Evolutionary conservation across 2,888 invertebrate genomes (phyloP), one percentile per base, ranked within the genome.

Genomic region (Sarcophaga caerulescens): DNA sequence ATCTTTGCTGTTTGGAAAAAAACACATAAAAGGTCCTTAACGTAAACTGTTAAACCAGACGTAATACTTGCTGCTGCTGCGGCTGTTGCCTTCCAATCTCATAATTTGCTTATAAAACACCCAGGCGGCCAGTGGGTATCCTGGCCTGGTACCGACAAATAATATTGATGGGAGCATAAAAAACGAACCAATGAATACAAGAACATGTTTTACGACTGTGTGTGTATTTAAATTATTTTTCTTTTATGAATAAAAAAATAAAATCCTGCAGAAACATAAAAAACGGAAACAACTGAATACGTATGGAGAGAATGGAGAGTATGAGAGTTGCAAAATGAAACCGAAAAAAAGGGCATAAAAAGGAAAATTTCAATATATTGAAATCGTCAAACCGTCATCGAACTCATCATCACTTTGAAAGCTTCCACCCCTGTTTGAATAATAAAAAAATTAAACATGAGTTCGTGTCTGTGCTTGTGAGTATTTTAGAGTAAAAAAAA

Each of bases 171-270:
- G 77, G 45, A 59, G 68, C 59, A 68, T 66, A 66, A 78, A 63
- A 68, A 59, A 74, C 44, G 63, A 60, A 76, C 21, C 23, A 57
- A 57, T 12, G n/a, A 47, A 63, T 21, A 47, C 14, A 90, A 89
- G 90, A 90, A 90, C 90, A 89, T 90, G 90, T 91, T 91, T 90
- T 90, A 90, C 90, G 91, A 91, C 90, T 90, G 90, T 90, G 91
- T 90, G 91, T 91, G 91, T 91, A 35, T 35, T 35, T 35, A 52
- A 52, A 52, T 14, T 52, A 52, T 52, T 52, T 52, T 90, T 90
- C 89, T 91, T 90, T 91, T 90, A 91, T 90, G 90, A 91, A 90
- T 91, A 90, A 89, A 89, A 91, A 52, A 52, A 47, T 47, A 52
- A 52, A 52, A 17, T 14, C 52, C 14, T 4, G 3, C 17, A 52